Base-by-base conservation (phyloP, 2,888 invertebrate species). In the Charanyca ferruginea region DNA sequence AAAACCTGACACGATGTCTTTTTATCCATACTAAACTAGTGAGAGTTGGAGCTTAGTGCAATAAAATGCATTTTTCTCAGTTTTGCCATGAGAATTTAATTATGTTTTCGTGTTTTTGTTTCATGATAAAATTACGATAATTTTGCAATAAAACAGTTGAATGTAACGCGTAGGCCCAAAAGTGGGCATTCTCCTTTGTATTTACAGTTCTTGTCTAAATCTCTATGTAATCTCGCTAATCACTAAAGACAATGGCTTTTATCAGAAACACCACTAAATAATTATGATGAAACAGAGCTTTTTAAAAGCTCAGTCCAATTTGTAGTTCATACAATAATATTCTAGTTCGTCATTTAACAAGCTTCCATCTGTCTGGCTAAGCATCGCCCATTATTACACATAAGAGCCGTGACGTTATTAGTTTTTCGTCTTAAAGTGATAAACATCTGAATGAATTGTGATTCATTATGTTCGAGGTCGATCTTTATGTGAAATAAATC, bases 401-500 rank as follows among this genome's bases (percentile, higher is more conserved):
- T 81, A 80, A 79, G 76, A 79, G 76, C 87, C 84, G 87, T 91
- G 90, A 90, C 91, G 90, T 89, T 92, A 92, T 93, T 91, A 91
- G 91, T 89, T 90, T 91, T 93, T 93, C 93, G 86, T 87, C 88
- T 90, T 88, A 93, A 93, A 89, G 81, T 91, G 94, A 94, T 94
- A 94, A 92, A 91, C 84, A 94, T 94, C 94, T 92, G 87, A 93
- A 94, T 93, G 89, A 91, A 91, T 93, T 91, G 87, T 88, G 89
- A 87, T 90, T 87, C 89, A 87, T 89, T 91, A 87, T 86, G 88
- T 90, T 84, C 84, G 86, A 71, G 81, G 85, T 86, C 88, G 87
- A 89, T 89, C 85, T 93, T 93, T 93, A 91, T 93, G 90, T 90
- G 91, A 90, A 93, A 93, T 91, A 92, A 91, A 93, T 93, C 90